Evolutionary conservation across 2,113 vertebrate species (phyloP).

Genomic region (Istiophorus platypterus): DNA sequence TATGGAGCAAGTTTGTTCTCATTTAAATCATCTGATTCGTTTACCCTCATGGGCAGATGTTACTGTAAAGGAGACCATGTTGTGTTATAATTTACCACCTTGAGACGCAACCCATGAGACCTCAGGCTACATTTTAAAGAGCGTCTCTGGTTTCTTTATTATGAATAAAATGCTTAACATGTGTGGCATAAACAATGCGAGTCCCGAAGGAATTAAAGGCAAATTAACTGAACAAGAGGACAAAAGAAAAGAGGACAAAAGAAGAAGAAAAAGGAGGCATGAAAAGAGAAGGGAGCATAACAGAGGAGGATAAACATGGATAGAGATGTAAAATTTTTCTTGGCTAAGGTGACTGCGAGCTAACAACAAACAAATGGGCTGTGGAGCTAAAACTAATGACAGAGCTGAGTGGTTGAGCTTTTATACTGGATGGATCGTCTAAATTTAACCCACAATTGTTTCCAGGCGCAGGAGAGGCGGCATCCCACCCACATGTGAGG

Average conservation of each 20-base stretch:
- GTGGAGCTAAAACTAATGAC: constrained; percentile 60
- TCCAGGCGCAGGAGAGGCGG: constrained; percentile 61
- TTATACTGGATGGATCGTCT: constrained; percentile 51
- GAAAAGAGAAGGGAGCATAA: constrained; percentile 4
- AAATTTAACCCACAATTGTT: constrained; percentile 79
- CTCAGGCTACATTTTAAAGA: constrained; percentile 11
- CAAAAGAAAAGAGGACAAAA: constrained; percentile 8
- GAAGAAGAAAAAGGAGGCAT: background rate
- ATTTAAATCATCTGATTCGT: constrained; percentile 4
- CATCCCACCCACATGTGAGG: constrained; percentile 70
- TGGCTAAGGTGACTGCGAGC: constrained; percentile 57
- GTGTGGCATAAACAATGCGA: constrained; percentile 25
- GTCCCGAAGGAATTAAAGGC: constrained; percentile 23
- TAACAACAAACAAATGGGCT: constrained; percentile 65
- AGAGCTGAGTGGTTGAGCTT: constrained; percentile 55
- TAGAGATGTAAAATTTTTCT: constrained; percentile 66
- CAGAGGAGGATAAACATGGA: constrained; percentile 60
- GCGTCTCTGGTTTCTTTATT: constrained; percentile 30
- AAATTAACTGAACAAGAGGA: constrained; percentile 38
- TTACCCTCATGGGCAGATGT: background rate
- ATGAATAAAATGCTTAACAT: constrained; percentile 41
- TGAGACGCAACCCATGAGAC: background rate
- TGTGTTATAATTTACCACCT: background rate
- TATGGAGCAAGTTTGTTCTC: background rate
- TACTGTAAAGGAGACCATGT: constrained; percentile 1